These are phyloP conservation scores for Temnothorax rugatulus DNA, from an alignment of 2,888 invertebrate species.

Conservation along the genomic window DNA sequence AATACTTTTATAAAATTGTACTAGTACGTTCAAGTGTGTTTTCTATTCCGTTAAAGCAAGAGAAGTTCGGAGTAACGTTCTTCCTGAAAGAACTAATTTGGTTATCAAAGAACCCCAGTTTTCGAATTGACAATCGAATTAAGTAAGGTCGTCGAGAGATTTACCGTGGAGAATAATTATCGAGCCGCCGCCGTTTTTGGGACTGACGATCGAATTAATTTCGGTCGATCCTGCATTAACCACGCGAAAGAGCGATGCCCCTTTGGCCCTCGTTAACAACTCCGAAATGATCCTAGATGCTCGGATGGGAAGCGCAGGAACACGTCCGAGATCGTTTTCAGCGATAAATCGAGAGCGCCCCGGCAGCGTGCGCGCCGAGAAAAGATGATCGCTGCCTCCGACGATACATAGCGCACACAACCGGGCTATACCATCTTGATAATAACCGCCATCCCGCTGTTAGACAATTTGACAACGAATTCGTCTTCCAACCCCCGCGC, in stretches of 20 bases:
- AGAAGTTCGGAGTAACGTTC: not conserved
- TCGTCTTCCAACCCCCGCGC: constrained; percentile 73
- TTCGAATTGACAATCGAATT: not conserved
- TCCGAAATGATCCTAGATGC: constrained; percentile 56
- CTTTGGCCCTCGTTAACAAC: constrained; percentile 63
- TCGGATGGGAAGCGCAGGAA: constrained; percentile 61
- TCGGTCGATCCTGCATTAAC: constrained; percentile 59
- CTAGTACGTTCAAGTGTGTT: not conserved
- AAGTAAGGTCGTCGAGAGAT: not conserved
- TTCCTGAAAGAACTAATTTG: not conserved
- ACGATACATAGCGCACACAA: constrained; percentile 53
- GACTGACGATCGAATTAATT: constrained; percentile 64
- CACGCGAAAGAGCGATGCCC: constrained; percentile 66
- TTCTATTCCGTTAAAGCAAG: not conserved
- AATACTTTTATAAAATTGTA: not conserved
- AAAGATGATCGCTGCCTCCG: constrained; percentile 66
- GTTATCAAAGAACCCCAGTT: not conserved
- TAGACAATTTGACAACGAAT: constrained; percentile 83
- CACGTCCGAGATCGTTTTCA: constrained; percentile 64
- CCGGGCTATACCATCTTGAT: constrained; percentile 79
- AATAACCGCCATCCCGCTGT: constrained; percentile 80
- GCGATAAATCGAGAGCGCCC: constrained; percentile 69
- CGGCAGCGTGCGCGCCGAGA: constrained; percentile 64
- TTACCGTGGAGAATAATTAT: constrained; percentile 8
- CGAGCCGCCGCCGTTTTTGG: constrained; percentile 2